A percentile compares a stretch with the other conserved stretches of the same genome.
Evolutionary conservation across 2,888 invertebrate genomes (phyloP).

Genomic region (Cantharis lateralis): DNA sequence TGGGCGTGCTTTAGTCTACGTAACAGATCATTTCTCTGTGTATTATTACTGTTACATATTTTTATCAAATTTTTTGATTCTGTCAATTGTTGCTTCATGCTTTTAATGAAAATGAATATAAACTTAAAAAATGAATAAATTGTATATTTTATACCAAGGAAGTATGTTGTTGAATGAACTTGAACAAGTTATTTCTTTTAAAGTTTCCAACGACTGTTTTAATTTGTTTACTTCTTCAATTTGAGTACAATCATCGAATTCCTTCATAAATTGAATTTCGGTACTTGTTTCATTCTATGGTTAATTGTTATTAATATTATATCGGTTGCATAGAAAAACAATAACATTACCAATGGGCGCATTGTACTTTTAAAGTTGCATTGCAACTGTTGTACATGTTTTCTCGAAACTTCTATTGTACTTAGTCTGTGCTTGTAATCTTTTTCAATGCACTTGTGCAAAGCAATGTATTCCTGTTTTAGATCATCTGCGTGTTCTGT

Average conservation of each 20-base stretch:
- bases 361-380: background rate
- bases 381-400: constrained; percentile 51
- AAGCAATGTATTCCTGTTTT: constrained; percentile 62
- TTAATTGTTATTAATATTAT: background rate
- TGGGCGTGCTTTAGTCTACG: background rate
- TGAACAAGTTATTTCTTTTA: background rate
- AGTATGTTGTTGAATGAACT: background rate
- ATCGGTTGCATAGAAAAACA: background rate
- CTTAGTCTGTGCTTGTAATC: constrained; percentile 66
- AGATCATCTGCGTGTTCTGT: constrained; percentile 69
- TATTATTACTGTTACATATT: background rate
- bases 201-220: background rate
- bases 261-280: background rate
- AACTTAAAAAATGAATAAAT: background rate
- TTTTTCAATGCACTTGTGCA: constrained; percentile 63
- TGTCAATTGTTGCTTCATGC: background rate
- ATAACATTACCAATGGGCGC: background rate
- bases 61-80: background rate
- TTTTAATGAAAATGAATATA: background rate
- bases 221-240: background rate
- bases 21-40: background rate
- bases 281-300: background rate
- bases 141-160: background rate
- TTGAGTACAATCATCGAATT: background rate
- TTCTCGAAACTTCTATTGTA: constrained; percentile 59